A percentile compares a stretch with the other conserved stretches of the same genome.
Evolutionary conservation across 1,140 invertebrate species (phyloP).

Genomic region (Dendroctonus valens): DNA sequence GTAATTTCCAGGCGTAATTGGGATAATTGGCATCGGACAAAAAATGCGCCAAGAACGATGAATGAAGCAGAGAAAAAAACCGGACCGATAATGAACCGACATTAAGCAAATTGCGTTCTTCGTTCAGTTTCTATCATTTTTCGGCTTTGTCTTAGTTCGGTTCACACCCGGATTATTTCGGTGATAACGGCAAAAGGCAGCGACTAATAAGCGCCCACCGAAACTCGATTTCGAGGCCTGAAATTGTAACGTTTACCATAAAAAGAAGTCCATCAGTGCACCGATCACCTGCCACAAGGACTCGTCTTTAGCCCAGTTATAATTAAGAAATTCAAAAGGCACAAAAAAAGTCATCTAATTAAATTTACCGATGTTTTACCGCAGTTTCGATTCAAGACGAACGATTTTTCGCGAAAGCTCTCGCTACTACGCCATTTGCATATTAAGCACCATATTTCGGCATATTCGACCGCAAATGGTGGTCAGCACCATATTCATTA

Average conservation of each 20-base stretch:
- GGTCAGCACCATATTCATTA: no score
- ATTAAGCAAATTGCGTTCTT: not conserved
- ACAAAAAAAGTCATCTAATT: constrained; percentile 7
- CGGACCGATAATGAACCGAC: not conserved
- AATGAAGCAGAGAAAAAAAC: not conserved
- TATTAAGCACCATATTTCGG: no score
- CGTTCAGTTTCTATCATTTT: no score
- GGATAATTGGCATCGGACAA: not conserved
- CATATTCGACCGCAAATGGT: no score
- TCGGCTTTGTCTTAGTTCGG: no score
- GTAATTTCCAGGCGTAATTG: not conserved
- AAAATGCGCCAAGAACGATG: no score
- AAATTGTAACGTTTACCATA: not conserved
- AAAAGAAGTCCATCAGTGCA: not conserved
- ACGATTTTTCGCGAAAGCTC: not conserved
- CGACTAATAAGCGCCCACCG: no score
- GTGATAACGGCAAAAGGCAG: no score
- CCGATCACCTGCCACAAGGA: constrained; percentile 1
- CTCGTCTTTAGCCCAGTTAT: constrained; percentile 6
- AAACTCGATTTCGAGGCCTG: no score
- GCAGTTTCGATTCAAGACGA: not conserved
- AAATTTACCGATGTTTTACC: constrained; percentile 1
- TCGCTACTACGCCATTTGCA: no score
- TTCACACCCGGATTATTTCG: no score
- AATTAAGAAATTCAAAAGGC: constrained; percentile 11